Conservation (phyloP, 1,140 invertebrate species). For the Drosophila kurseongensis region DNA sequence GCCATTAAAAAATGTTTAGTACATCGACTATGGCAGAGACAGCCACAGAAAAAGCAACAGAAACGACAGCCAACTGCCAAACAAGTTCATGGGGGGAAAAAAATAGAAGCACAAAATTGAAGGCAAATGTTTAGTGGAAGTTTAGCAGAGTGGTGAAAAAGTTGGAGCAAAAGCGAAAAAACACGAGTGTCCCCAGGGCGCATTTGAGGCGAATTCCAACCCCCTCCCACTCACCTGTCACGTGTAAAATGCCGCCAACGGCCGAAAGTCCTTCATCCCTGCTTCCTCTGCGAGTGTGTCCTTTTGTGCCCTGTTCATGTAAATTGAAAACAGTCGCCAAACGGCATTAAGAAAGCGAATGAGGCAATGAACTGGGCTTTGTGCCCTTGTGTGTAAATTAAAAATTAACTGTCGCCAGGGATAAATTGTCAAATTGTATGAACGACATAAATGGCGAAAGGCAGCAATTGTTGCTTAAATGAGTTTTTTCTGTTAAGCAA, state of each 20-base stretch:
- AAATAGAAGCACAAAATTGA: constrained; percentile 60
- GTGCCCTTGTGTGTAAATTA: constrained; percentile 59
- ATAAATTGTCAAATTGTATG: constrained; percentile 64
- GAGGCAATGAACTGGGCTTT: constrained; percentile 56
- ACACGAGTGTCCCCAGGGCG: constrained; percentile 60
- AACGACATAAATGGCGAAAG: constrained; percentile 40
- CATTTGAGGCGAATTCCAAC: constrained; percentile 49
- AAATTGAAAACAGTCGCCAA: constrained; percentile 77
- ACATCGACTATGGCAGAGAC: constrained; percentile 31
- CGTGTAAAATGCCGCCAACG: constrained; percentile 67
- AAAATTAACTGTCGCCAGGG: constrained; percentile 76
- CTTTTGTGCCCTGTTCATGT: constrained; percentile 62
- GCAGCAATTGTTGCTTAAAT: constrained; percentile 20
- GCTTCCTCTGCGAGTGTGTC: constrained; percentile 11
- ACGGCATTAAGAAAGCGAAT: constrained; percentile 70
- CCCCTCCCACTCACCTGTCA: constrained; percentile 55
- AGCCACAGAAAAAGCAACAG: constrained; percentile 46
- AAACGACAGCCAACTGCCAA: constrained; percentile 58
- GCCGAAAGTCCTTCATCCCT: constrained; percentile 11
- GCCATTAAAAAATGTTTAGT: constrained; percentile 70
- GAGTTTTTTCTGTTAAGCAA: constrained; percentile 3
- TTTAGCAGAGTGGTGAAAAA: constrained; percentile 53
- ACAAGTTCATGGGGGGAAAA: constrained; percentile 46
- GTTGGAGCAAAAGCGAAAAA: constrained; percentile 28
- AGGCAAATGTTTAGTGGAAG: constrained; percentile 74